phyloP scores from a whole-genome alignment of 2,113 vertebrate genomes.

The Apistogramma diplotaenia region DNA sequence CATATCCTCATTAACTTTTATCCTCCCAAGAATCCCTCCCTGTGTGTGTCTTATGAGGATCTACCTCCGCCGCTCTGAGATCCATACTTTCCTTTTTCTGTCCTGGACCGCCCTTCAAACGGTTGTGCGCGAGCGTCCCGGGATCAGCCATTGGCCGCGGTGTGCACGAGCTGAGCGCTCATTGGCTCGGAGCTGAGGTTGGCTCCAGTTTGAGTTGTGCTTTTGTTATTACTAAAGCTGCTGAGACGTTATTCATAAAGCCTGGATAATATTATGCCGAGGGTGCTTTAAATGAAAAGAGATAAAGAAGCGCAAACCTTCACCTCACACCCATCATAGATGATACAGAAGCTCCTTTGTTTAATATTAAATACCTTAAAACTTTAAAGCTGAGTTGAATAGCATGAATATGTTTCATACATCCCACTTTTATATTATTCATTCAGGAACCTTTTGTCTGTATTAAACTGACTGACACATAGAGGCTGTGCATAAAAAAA shows the following conservation, averaged over 20 bases:
- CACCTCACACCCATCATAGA: not conserved
- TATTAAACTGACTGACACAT: not conserved
- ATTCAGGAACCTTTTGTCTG: not conserved
- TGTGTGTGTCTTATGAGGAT: not conserved
- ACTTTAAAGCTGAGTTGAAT: not conserved
- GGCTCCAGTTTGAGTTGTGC: slow-evolving; percentile 74
- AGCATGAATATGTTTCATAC: not conserved
- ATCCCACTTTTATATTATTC: not conserved
- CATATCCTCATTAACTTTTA: not conserved
- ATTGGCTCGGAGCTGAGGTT: slow-evolving; percentile 66
- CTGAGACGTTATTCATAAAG: slow-evolving; percentile 69
- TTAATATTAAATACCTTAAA: not conserved
- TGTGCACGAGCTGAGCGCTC: slow-evolving; percentile 31
- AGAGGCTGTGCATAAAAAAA: not conserved
- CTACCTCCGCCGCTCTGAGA: not conserved
- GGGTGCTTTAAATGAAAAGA: slow-evolving; percentile 7
- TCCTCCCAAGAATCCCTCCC: not conserved
- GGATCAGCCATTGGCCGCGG: slow-evolving; percentile 66
- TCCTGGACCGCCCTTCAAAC: slow-evolving; percentile 72
- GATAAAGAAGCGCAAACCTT: slow-evolving; percentile 8
- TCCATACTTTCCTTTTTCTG: slow-evolving; percentile 58
- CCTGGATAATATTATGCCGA: slow-evolving; percentile 18
- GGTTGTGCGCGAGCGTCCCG: slow-evolving; percentile 21
- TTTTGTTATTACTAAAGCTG: slow-evolving; percentile 66
- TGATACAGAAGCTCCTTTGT: not conserved